phyloP scores from a whole-genome alignment of 2,888 invertebrate genomes.

The Eupithecia dodoneata region DNA sequence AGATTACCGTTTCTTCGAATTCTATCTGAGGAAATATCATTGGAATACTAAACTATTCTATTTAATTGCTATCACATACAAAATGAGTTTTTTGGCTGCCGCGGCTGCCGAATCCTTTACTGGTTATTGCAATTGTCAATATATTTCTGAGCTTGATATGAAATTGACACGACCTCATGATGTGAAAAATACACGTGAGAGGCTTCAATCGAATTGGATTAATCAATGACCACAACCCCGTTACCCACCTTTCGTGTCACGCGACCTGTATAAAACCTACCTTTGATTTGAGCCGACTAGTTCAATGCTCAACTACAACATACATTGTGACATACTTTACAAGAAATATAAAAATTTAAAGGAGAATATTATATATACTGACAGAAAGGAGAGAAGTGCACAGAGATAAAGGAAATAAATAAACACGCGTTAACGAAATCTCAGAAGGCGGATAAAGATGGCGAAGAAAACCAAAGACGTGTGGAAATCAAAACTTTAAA shows the following conservation, averaged over 20 bases:
- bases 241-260: slow-evolving; percentile 61
- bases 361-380: not conserved
- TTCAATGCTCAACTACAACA: slow-evolving; percentile 4
- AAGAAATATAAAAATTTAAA: not conserved
- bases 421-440: not conserved
- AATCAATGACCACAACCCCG: slow-evolving; percentile 63
- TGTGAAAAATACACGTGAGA: slow-evolving; percentile 48
- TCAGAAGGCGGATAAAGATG: not conserved
- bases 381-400: not conserved
- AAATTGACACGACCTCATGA: slow-evolving; percentile 20
- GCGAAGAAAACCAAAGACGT: not conserved
- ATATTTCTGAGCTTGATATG: not conserved
- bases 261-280: slow-evolving; percentile 45
- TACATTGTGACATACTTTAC: not conserved
- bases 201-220: slow-evolving; percentile 66
- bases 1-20: slow-evolving; percentile 55
- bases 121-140: not conserved
- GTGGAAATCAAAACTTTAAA: slow-evolving; percentile 2
- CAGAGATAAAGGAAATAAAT: not conserved
- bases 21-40: not conserved
- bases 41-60: not conserved
- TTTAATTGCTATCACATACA: not conserved
- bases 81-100: not conserved
- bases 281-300: slow-evolving; percentile 31
- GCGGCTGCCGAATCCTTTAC: not conserved